Evolutionary conservation across 2,113 vertebrate genomes (phyloP).

Genomic region (Copsychus sechellarum): DNA sequence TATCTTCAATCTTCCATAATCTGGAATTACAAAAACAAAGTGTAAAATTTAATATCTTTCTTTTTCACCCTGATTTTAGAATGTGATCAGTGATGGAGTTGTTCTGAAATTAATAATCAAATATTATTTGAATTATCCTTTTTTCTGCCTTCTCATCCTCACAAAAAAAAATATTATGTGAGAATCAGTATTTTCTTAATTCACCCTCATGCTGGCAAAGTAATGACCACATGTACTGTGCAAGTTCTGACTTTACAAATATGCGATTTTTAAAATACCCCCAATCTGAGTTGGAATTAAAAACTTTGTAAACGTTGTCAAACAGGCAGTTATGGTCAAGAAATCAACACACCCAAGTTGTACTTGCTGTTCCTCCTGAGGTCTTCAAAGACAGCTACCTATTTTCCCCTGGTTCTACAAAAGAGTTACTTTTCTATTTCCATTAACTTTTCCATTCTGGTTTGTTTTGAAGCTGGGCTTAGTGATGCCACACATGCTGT

Average conservation of each 20-base stretch:
- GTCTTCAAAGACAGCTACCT: neutral
- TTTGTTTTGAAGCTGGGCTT: neutral
- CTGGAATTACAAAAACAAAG: accelerated
- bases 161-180: neutral
- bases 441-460: neutral
- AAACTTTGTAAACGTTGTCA: neutral
- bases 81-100: neutral
- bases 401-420: neutral
- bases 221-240: neutral
- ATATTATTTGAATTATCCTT: neutral
- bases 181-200: neutral
- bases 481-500: neutral
- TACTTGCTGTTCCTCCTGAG: neutral
- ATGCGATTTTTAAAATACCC: neutral
- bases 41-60: neutral
- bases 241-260: neutral
- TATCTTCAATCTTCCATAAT: neutral
- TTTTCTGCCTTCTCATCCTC: neutral
- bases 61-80: neutral
- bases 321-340: neutral
- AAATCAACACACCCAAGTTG: neutral
- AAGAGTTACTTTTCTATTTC: too few species aligned
- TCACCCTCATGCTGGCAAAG: neutral
- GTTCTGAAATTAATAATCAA: neutral
- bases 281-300: neutral